Percentiles rank a stretch among this genome's conserved stretches.
Evolutionary conservation across 2,888 invertebrate genomes (phyloP).

Genomic region (Melikaiella ostensackeni): DNA sequence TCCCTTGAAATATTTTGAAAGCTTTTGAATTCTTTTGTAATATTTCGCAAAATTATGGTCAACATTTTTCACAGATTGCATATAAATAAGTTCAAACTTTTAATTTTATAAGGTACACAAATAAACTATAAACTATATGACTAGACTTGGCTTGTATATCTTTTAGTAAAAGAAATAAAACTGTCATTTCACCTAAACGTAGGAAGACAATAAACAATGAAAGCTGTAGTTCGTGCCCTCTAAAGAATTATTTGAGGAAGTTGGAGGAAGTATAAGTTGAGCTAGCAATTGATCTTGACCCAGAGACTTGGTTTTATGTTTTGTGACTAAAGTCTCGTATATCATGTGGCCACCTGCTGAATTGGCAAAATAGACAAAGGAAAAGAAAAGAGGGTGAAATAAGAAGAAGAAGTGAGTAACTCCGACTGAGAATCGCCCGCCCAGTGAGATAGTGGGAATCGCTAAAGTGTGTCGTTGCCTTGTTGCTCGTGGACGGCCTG

Average conservation of each 20-base stretch:
- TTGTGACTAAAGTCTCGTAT: constrained; percentile 1
- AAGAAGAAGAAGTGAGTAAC: constrained; percentile 1
- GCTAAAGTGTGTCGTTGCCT: constrained; percentile 52
- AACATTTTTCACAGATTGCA: too few relatives aligned
- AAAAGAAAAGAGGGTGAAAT: not conserved
- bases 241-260: not conserved
- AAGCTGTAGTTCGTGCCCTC: not conserved
- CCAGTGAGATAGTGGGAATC: constrained; percentile 45
- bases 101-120: too few relatives aligned
- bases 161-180: not conserved
- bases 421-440: constrained; percentile 3
- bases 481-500: constrained; percentile 50
- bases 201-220: not conserved
- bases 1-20: too few relatives aligned
- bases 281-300: constrained; percentile 7
- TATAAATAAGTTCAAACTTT: too few relatives aligned
- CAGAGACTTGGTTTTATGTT: constrained; percentile 3
- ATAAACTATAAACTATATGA: too few relatives aligned
- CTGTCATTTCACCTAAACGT: not conserved
- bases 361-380: constrained; percentile 13
- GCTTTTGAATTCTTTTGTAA: too few relatives aligned
- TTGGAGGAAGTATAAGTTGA: not conserved
- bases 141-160: too few relatives aligned
- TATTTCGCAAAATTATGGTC: too few relatives aligned
- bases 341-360: constrained; percentile 7